phyloP scores from a whole-genome alignment of 1,140 invertebrate genomes.

The Apis dorsata region DNA sequence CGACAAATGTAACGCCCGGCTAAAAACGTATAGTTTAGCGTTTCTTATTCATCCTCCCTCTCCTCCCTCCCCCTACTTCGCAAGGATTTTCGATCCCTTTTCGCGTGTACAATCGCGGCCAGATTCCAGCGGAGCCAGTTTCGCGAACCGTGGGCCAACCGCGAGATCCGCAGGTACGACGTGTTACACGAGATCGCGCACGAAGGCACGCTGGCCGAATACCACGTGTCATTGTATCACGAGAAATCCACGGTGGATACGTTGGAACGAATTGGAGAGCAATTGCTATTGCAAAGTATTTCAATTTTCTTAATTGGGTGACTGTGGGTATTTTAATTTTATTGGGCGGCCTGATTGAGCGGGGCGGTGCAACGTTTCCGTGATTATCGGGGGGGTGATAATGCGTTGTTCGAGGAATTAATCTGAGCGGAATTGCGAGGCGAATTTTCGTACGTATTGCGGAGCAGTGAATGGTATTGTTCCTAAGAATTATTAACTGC shows the following conservation, averaged over 20 bases:
- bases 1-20: constrained; percentile 69
- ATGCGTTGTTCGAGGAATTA: not conserved
- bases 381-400: not conserved
- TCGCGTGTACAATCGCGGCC: constrained; percentile 55
- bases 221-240: not conserved
- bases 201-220: not conserved
- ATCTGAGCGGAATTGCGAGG: not conserved
- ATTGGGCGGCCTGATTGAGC: not conserved
- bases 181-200: constrained; percentile 1
- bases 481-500: not conserved
- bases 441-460: not conserved
- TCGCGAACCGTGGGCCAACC: constrained; percentile 22
- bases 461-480: not conserved
- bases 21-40: constrained; percentile 65
- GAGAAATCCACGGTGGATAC: not conserved
- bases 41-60: constrained; percentile 52
- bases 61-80: not conserved
- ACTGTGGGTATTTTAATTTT: not conserved
- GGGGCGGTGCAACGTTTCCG: not conserved
- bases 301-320: not conserved
- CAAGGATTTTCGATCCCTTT: not conserved
- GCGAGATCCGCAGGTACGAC: constrained; percentile 1
- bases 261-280: not conserved
- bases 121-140: constrained; percentile 53
- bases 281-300: not conserved